Percentiles rank a stretch among this genome's conserved stretches.
Conservation (phyloP, 2,888 invertebrate species). For the Hypercompe scribonia region DNA sequence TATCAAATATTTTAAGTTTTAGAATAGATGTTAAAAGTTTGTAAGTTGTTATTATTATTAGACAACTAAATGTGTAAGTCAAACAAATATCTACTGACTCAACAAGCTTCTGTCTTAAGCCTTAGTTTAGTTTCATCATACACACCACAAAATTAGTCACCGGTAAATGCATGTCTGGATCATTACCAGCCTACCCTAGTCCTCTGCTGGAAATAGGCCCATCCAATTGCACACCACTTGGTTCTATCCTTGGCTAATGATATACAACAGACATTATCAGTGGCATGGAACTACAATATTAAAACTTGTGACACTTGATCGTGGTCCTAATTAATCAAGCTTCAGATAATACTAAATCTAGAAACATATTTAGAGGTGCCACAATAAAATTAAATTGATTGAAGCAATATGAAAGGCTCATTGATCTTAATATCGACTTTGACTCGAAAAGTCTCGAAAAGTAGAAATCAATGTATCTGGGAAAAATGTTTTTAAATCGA, state of each 20-base stretch:
- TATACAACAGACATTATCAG: background rate
- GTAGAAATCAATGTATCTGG: background rate
- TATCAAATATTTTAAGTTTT: no score
- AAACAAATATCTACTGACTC: background rate
- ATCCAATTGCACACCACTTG: no score
- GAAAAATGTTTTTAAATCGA: background rate
- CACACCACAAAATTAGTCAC: background rate
- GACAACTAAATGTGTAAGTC: background rate
- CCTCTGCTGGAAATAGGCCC: no score
- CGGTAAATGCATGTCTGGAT: no score
- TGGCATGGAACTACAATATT: background rate
- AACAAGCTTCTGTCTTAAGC: background rate
- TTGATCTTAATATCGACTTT: background rate
- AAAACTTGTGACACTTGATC: background rate
- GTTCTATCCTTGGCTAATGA: background rate
- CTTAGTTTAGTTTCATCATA: background rate
- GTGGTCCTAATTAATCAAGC: background rate
- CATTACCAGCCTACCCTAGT: no score
- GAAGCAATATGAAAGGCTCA: background rate
- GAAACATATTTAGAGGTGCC: background rate
- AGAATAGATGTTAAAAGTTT: no score
- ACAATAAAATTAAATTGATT: background rate
- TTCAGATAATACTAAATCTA: background rate
- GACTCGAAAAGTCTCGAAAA: background rate
- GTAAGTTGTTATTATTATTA: no score